A percentile compares a stretch with the other conserved stretches of the same genome.
Evolutionary conservation across 2,113 vertebrate genomes (phyloP).

Genomic region (Camelus bactrianus): DNA sequence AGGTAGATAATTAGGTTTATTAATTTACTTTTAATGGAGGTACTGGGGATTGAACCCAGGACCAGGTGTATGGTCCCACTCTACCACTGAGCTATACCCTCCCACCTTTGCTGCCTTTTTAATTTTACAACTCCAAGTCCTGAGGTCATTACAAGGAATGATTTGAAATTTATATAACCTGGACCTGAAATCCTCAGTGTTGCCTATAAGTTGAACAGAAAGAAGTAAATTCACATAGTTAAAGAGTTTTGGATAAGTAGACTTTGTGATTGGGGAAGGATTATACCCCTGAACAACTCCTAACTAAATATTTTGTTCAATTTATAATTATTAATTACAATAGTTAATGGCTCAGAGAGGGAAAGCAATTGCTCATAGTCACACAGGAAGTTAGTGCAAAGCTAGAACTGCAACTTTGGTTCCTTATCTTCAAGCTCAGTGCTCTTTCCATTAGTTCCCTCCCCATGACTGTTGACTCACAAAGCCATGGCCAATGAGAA

Average conservation of each 20-base stretch:
- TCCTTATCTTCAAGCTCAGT: background rate
- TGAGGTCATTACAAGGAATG: background rate
- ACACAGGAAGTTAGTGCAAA: background rate
- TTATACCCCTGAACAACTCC: background rate
- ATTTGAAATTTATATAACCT: constrained; percentile 15
- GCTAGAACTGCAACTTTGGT: background rate
- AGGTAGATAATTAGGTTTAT: too few relatives aligned
- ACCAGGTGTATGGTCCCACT: too few relatives aligned
- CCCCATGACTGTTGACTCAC: background rate
- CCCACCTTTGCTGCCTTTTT: background rate
- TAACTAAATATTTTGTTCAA: background rate
- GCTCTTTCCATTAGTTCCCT: background rate
- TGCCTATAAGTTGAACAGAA: constrained; percentile 24
- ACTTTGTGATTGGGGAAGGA: background rate
- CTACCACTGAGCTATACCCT: too few relatives aligned
- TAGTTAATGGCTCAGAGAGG: background rate
- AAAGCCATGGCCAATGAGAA: background rate
- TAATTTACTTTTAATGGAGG: too few relatives aligned
- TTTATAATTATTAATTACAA: constrained; percentile 2
- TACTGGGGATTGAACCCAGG: too few relatives aligned
- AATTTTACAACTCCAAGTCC: background rate
- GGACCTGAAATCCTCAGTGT: background rate
- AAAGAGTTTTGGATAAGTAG: background rate
- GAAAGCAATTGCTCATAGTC: background rate
- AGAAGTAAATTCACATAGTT: background rate